A percentile compares a stretch with the other conserved stretches of the same genome.
Conservation (phyloP, 2,113 vertebrate species). For the Melanerpes aurifrons region DNA sequence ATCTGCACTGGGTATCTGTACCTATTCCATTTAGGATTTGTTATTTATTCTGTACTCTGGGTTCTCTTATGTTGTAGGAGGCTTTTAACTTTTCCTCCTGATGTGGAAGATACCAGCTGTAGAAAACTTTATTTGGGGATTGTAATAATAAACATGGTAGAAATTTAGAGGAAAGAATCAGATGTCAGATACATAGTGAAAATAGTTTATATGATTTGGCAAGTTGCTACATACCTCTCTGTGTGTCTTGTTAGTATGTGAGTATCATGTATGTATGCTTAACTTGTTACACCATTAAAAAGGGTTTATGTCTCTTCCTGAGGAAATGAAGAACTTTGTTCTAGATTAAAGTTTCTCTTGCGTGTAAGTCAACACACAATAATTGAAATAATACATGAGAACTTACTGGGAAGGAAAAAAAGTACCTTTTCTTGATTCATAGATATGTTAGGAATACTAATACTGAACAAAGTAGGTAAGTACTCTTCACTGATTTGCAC, state of each 20-base stretch:
- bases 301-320: neutral
- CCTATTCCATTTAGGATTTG: neutral
- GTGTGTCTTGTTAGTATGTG: neutral
- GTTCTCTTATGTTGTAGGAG: neutral
- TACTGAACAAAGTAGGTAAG: neutral
- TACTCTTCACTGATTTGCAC: neutral
- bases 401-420: neutral
- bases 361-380: neutral
- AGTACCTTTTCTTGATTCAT: neutral
- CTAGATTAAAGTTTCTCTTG: neutral
- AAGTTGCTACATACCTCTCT: neutral
- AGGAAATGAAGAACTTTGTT: neutral
- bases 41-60: neutral
- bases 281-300: neutral
- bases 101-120: neutral
- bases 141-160: neutral
- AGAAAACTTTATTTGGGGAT: neutral
- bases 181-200: neutral
- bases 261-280: neutral
- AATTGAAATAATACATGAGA: neutral
- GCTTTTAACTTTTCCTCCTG: neutral
- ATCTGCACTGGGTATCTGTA: neutral
- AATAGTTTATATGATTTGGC: neutral
- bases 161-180: neutral
- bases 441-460: neutral